Evolutionary conservation across 2,113 vertebrate species (phyloP).

Genomic region (Nothoprocta perdicaria): DNA sequence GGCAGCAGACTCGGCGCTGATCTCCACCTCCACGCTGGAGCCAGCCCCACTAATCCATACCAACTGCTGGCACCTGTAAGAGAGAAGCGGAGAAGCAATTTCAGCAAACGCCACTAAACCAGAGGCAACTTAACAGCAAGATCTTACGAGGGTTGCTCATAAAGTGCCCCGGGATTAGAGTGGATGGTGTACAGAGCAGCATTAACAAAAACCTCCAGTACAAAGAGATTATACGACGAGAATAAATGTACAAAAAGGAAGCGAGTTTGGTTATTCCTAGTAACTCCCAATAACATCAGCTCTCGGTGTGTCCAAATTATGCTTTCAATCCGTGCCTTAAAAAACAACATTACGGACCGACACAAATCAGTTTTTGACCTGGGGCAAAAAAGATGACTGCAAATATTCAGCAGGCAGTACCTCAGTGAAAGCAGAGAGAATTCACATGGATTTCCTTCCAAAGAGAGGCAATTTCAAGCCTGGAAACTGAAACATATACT

Average conservation of each 20-base stretch:
- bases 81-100: neutral
- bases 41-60: conserved; percentile 37
- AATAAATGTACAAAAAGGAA: conserved; percentile 5
- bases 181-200: neutral
- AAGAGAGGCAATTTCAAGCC: neutral
- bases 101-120: neutral
- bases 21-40: conserved; percentile 16
- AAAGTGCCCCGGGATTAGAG: neutral
- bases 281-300: neutral
- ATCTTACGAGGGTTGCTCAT: neutral
- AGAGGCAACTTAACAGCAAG: neutral
- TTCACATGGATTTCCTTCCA: neutral
- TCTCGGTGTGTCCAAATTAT: neutral
- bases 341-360: neutral
- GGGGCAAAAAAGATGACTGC: neutral
- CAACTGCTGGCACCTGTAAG: conserved; percentile 36
- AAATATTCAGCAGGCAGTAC: neutral
- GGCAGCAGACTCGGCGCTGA: neutral
- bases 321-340: neutral
- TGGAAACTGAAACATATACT: neutral
- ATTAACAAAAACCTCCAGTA: neutral
- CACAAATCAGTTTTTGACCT: neutral
- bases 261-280: conserved; percentile 11
- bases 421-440: neutral
- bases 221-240: conserved; percentile 3